Conservation (phyloP, 2,888 invertebrate genomes). For the Zhengitettix transpicula region DNA sequence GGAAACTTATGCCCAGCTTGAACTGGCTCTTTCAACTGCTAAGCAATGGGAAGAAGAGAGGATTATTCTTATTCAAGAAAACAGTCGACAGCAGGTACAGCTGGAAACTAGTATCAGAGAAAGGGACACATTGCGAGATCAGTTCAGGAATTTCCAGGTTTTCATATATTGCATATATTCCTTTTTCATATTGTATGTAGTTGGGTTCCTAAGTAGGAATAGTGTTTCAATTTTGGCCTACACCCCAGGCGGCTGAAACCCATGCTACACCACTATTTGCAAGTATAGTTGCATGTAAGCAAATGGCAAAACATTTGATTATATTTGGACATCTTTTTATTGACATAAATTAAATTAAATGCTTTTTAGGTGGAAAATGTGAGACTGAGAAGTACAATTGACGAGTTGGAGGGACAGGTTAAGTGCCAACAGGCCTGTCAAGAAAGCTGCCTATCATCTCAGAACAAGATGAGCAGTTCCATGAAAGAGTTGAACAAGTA, state of each 20-base stretch:
- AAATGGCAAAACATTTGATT: no score
- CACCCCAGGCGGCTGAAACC: no score
- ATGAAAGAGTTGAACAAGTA: constrained; percentile 5
- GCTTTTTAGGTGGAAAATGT: constrained; percentile 7
- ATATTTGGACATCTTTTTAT: no score
- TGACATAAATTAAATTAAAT: neutral
- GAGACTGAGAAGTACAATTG: constrained; percentile 3
- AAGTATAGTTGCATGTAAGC: no score
- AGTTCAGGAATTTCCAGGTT: constrained; percentile 4
- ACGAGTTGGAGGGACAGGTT: constrained; percentile 4
- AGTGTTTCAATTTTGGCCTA: no score
- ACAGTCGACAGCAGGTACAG: neutral
- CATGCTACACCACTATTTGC: no score
- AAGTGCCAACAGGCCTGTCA: constrained; percentile 4
- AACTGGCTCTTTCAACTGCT: constrained; percentile 4
- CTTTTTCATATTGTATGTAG: no score
- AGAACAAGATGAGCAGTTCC: constrained; percentile 1
- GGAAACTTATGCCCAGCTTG: constrained; percentile 4
- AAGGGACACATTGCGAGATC: constrained; percentile 6
- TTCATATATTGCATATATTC: no score
- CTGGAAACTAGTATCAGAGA: constrained; percentile 5
- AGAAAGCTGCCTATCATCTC: neutral
- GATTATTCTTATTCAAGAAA: neutral
- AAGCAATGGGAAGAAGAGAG: constrained; percentile 6
- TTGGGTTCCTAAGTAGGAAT: no score